Conservation (phyloP, 2,888 invertebrate species). For the Bembecia ichneumoniformis region DNA sequence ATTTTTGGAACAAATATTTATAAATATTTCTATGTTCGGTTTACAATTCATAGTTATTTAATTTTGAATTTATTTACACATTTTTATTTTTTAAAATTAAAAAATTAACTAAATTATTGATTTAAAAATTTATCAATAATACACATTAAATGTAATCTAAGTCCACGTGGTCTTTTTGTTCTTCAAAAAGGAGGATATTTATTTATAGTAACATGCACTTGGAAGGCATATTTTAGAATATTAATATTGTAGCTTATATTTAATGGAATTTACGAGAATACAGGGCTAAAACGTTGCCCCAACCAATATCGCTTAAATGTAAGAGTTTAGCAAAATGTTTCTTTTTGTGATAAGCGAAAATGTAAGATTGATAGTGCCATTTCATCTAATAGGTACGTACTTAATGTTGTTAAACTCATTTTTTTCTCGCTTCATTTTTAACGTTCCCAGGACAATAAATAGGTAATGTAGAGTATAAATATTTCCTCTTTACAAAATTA, state of each 20-base stretch:
- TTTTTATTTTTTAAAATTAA: conserved; percentile 1
- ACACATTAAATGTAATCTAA: too few species aligned
- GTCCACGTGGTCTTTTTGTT: too few species aligned
- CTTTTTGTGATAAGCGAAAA: conserved; percentile 51
- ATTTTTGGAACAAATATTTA: too few species aligned
- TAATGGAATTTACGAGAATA: conserved; percentile 9
- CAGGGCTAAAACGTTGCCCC: conserved; percentile 21
- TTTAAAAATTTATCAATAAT: too few species aligned
- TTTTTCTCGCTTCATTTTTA: background rate
- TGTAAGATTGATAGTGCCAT: conserved; percentile 52
- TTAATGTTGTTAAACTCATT: background rate
- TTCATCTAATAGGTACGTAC: too few species aligned
- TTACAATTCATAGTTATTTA: too few species aligned
- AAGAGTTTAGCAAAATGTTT: conserved; percentile 7
- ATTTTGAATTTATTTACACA: too few species aligned
- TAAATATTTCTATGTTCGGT: too few species aligned
- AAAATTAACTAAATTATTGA: background rate
- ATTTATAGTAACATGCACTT: too few species aligned
- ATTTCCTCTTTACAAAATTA: background rate
- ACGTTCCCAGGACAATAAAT: background rate
- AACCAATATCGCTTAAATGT: conserved; percentile 9
- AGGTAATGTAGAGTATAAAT: background rate
- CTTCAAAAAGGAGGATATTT: too few species aligned
- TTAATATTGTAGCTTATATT: conserved; percentile 7
- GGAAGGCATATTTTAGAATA: too few species aligned